phyloP scores from a whole-genome alignment of 2,888 invertebrate species.

The Cerastoderma edule region DNA sequence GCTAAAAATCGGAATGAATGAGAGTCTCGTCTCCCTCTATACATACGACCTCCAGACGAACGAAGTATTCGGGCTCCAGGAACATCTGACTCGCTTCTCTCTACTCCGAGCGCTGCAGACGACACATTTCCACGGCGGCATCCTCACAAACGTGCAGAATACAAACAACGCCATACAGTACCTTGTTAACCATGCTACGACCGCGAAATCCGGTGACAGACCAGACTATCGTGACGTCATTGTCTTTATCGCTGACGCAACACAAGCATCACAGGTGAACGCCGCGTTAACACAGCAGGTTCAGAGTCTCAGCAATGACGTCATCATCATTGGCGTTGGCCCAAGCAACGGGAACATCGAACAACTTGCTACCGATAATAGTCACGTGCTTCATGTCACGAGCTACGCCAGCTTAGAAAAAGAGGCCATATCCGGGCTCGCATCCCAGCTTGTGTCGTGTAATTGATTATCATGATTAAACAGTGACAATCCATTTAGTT shows the following conservation, averaged over 20 bases:
- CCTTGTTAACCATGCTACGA: slow-evolving; percentile 28
- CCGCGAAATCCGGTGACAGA: slow-evolving; percentile 37
- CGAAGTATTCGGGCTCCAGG: slow-evolving; percentile 28
- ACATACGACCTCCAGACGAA: slow-evolving; percentile 16
- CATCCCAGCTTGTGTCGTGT: slow-evolving; percentile 6
- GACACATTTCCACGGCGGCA: slow-evolving; percentile 2
- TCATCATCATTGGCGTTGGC: slow-evolving; percentile 40
- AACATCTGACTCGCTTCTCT: slow-evolving; percentile 16
- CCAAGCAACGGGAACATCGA: neutral
- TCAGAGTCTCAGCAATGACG: slow-evolving; percentile 29
- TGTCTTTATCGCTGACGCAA: slow-evolving; percentile 36
- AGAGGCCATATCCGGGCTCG: neutral
- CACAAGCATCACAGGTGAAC: neutral
- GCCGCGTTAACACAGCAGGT: neutral
- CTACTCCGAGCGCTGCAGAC: slow-evolving; percentile 29
- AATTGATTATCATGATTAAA: too few relatives aligned
- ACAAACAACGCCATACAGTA: slow-evolving; percentile 30
- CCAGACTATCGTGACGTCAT: slow-evolving; percentile 36
- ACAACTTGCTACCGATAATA: slow-evolving; percentile 33
- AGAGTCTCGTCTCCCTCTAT: slow-evolving; percentile 34
- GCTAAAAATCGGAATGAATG: slow-evolving; percentile 35
- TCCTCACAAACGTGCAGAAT: slow-evolving; percentile 7
- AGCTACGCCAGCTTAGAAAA: slow-evolving; percentile 12
- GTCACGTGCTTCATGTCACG: slow-evolving; percentile 32
- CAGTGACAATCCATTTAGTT: neutral